A percentile compares a stretch with the other conserved stretches of the same genome.
phyloP scores from a whole-genome alignment of 2,888 invertebrate genomes.

The Bombylius discolor region DNA sequence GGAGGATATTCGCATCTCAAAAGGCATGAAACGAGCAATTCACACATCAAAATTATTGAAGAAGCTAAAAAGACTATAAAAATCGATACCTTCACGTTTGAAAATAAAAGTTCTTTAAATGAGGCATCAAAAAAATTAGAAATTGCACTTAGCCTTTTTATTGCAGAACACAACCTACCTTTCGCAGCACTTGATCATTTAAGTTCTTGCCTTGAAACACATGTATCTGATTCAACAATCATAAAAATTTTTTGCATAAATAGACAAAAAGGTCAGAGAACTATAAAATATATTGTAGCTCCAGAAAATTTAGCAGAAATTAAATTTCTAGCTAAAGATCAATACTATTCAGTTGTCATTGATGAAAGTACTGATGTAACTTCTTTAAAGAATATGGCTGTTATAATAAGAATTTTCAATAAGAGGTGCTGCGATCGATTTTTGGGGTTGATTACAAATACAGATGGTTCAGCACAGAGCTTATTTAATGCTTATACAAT shows the following conservation, averaged over 20 bases:
- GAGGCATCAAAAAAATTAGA: background rate
- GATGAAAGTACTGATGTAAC: background rate
- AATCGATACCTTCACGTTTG: too few relatives aligned
- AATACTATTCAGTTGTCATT: background rate
- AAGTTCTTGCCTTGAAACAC: background rate
- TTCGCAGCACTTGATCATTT: constrained; percentile 2
- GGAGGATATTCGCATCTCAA: too few relatives aligned
- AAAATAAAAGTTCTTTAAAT: too few relatives aligned
- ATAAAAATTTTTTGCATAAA: background rate
- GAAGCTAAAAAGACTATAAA: too few relatives aligned
- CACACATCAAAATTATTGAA: too few relatives aligned
- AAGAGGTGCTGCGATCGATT: too few relatives aligned
- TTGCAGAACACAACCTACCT: constrained; percentile 4
- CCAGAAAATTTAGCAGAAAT: background rate
- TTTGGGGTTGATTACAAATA: background rate
- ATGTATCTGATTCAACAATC: background rate
- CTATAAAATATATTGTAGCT: background rate
- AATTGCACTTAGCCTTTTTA: background rate
- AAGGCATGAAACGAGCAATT: too few relatives aligned
- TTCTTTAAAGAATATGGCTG: background rate
- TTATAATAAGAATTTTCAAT: background rate
- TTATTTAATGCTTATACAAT: background rate
- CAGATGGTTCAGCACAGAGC: background rate
- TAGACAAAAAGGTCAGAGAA: constrained; percentile 1
- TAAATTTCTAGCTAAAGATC: background rate